phyloP scores from a whole-genome alignment of 2,797 vertebrate species.

The Lepidocolaptes lacrymiger region DNA sequence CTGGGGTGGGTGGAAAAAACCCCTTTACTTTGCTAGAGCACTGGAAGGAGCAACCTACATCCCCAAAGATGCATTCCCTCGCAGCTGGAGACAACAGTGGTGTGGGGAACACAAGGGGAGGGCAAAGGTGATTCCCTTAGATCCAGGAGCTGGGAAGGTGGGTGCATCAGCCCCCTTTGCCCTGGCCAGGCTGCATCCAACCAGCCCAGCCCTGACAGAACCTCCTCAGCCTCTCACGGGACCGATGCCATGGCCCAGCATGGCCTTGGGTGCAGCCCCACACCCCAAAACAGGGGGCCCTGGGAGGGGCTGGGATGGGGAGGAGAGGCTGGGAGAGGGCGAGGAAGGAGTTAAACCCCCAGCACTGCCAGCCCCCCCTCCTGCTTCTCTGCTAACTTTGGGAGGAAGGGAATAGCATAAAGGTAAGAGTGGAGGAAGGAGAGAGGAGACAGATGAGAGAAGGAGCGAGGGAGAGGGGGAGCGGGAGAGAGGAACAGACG shows the following conservation, averaged over 20 bases:
- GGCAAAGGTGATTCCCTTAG: not conserved
- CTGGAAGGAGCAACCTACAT: not conserved
- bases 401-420: conserved; percentile 40
- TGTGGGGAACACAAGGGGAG: not conserved
- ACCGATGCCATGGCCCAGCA: accelerated
- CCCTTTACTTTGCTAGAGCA: not conserved
- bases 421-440: conserved; percentile 52
- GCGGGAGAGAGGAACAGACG: conserved; percentile 45
- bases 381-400: conserved; percentile 42
- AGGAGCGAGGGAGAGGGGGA: conserved; percentile 22
- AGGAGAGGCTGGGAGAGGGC: not conserved
- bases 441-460: conserved; percentile 44
- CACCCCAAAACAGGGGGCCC: not conserved
- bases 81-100: accelerated
- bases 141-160: not conserved
- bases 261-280: not conserved
- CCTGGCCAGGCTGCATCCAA: not conserved
- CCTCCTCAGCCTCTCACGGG: not conserved
- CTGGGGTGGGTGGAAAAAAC: not conserved
- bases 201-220: not conserved
- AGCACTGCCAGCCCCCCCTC: not conserved
- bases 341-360: conserved; percentile 58
- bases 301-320: not conserved
- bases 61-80: not conserved
- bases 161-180: not conserved